These are phyloP conservation scores for Drosophila lutescens DNA, from an alignment of 2,888 invertebrate genomes.

Conservation along the genomic window DNA sequence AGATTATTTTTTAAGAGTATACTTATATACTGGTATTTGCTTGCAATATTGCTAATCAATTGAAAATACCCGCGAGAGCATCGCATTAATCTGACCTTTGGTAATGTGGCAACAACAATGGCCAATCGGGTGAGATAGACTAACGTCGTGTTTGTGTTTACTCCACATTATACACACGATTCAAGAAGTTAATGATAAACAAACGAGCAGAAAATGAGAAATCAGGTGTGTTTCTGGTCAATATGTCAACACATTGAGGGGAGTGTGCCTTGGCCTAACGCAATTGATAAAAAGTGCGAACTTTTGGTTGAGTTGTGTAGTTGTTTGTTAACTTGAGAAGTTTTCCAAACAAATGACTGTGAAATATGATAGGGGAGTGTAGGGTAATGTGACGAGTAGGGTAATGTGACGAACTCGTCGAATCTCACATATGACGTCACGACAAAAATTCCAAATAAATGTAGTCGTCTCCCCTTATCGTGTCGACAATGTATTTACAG, in stretches of 20 bases:
- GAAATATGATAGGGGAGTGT: too few species aligned
- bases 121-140: background rate
- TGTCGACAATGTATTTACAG: too few species aligned
- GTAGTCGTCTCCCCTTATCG: too few species aligned
- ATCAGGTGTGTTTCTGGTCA: constrained; percentile 17
- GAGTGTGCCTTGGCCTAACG: constrained; percentile 40
- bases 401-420: too few species aligned
- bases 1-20: background rate
- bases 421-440: too few species aligned
- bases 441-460: too few species aligned
- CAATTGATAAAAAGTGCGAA: constrained; percentile 54
- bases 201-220: constrained; percentile 2
- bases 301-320: background rate
- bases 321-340: too few species aligned
- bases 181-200: constrained; percentile 21
- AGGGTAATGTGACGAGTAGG: too few species aligned
- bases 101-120: constrained; percentile 5
- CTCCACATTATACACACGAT: background rate
- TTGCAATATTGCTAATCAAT: constrained; percentile 7
- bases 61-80: constrained; percentile 1
- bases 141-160: constrained; percentile 1
- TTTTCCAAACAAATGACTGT: too few species aligned
- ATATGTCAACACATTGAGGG: constrained; percentile 45
- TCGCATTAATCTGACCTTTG: constrained; percentile 15
- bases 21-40: background rate